Evolutionary conservation across 2,113 vertebrate genomes (phyloP), one percentile per base, ranked within the genome.

Genomic region (Sinocyclocheilus maitianheensis): DNA sequence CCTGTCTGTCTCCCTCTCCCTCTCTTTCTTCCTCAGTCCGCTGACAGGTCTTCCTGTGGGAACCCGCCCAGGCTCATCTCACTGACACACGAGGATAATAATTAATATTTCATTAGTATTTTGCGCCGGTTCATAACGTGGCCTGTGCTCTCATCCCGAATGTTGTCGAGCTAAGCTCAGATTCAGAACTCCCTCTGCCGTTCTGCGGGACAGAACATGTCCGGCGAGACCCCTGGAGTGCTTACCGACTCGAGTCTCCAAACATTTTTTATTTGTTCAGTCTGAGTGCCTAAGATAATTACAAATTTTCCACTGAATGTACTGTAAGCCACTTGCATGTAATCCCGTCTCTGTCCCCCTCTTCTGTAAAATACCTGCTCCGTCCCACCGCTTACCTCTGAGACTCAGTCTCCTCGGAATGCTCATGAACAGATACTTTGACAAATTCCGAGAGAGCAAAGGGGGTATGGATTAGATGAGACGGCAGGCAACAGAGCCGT

Each of bases 91-190:
- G 84, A 82, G 89, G 63, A 81, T 91, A 86, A 90, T 93, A 94
- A 95, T 95, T 95, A 95, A 95, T 95, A 96, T 95, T 95, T 93
- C 92, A 95, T 93, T 92, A 90, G 90, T 91, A 87, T 93, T 93
- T 94, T 83, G 51, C 69, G 75, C 30, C 62, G 2, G 37, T 24
- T 81, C 46, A 60, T 76, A 84, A 84, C 58, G 3, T 69, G n/a
- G 63, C 48, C 34, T 48, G 65, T 34, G 46, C 71, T 84, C 88
- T 88, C 90, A 90, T 87, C 51, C 84, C 81, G 87, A 88, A 34
- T 62, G 13, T 69, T 55, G 30, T n/a, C 20, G 3, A 81, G 82
- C 67, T 51, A 22, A 75, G 26, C 46, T 84, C 30, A 9, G 14
- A 67, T 37, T 53, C 71, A 69, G 16, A 53, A 48, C 26, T 12